Percentiles rank a stretch among this genome's conserved stretches.
Conservation (phyloP, 1,140 invertebrate species). For the Pentalonia nigronervosa region DNA sequence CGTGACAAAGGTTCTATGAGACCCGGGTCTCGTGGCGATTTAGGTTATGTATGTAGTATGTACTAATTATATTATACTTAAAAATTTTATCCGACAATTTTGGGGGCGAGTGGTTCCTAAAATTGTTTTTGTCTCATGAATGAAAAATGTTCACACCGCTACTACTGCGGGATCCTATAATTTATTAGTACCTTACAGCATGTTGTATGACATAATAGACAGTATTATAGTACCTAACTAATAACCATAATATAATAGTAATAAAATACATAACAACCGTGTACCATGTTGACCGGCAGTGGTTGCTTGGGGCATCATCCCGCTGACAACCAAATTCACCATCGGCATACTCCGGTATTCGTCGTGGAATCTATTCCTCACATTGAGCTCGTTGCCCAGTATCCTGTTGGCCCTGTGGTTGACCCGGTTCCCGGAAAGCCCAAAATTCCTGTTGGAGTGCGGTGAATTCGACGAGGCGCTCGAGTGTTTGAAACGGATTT, state of each 20-base stretch:
- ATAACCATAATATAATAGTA: background rate
- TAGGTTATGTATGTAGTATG: too few species aligned
- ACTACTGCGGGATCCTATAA: background rate
- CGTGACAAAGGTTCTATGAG: too few species aligned
- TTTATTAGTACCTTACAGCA: background rate
- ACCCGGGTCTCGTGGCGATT: too few species aligned
- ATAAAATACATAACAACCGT: background rate
- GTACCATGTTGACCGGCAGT: slow-evolving; percentile 64
- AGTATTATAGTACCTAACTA: background rate
- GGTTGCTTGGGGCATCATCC: slow-evolving; percentile 77
- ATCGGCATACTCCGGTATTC: slow-evolving; percentile 70
- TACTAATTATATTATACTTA: too few species aligned
- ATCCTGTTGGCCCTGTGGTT: slow-evolving; percentile 72
- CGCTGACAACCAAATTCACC: slow-evolving; percentile 68
- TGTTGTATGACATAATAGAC: background rate
- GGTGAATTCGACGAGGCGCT: slow-evolving; percentile 78
- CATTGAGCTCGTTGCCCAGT: slow-evolving; percentile 72
- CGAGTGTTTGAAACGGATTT: slow-evolving; percentile 74
- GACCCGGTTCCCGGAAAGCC: slow-evolving; percentile 82
- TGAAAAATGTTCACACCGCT: too few species aligned
- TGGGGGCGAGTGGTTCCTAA: too few species aligned
- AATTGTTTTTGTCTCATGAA: too few species aligned
- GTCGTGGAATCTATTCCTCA: slow-evolving; percentile 79
- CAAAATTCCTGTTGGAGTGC: slow-evolving; percentile 81
- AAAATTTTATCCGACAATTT: too few species aligned